Evolutionary conservation across 2,113 vertebrate species (phyloP), one percentile per base, ranked within the genome.

Genomic region (Scartelaos histophorus): DNA sequence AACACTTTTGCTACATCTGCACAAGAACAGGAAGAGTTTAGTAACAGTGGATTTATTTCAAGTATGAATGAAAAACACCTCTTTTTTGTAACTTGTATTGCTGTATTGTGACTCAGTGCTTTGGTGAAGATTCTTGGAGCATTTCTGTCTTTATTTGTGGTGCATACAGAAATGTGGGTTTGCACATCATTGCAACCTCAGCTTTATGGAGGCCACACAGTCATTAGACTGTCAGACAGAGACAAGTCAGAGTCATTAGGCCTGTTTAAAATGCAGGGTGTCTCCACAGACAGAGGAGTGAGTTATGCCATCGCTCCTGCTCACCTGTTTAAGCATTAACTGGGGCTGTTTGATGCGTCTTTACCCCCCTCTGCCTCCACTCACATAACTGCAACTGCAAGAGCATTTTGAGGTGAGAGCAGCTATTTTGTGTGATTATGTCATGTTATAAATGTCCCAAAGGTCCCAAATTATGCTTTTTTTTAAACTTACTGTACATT

Each of bases 321-420:
- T 89, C 74, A 90, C 86, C 85, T 91, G 89, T 82, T 92, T 79
- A 85, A 88, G 29, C 75, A 91, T 90, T 89, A 91, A 84, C 82
- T 57, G 66, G 67, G 2, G 29, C 25, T 75, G 84, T 82, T 77
- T 79, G 79, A 87, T 90, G 81, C 76, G 76, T 85, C 85, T 64
- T 38, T 64, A 64, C 5, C 61, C 38, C 25, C 61, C 17, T 64
- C 61, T 38, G 19, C 25, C 24, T 60, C 57, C 7, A 24, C 22
- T 25, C 57, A 60, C 4, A 60, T 15, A 15, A 60, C 22, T 29
- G 22, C 24, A 29, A 22, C 38, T 21, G 19, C n/a, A 15, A 60
- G 24, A 5, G 3, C 11, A 11, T 22, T 60, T 25, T 29, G 57
- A 60, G 24, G 57, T 60, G 57, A 24, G 13, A 60, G 57, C 57